A percentile compares a stretch with the other conserved stretches of the same genome.
These are phyloP conservation scores for Siniperca obscura DNA, from an alignment of 2,797 vertebrate genomes.

Conservation along the genomic window DNA sequence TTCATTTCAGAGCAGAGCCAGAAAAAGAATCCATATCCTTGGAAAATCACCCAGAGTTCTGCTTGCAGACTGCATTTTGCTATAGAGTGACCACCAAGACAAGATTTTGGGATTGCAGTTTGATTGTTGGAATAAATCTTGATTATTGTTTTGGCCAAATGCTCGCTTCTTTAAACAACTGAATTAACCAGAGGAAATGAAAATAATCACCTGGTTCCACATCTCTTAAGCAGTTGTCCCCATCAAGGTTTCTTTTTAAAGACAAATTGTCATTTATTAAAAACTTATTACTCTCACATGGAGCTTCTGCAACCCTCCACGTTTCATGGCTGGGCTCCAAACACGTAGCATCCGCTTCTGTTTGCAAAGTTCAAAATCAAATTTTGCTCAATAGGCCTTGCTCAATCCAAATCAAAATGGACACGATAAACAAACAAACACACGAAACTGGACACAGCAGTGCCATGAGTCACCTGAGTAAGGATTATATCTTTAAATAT, in stretches of 20 bases:
- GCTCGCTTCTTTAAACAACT: background rate
- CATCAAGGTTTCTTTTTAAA: constrained; percentile 13
- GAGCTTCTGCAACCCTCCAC: background rate
- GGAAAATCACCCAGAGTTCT: constrained; percentile 11
- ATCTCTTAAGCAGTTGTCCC: background rate
- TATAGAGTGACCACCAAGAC: background rate
- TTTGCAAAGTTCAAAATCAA: constrained; percentile 11
- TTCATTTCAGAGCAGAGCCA: background rate
- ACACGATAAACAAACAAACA: constrained; percentile 24
- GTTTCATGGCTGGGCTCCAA: background rate
- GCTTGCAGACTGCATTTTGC: background rate
- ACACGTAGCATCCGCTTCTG: background rate
- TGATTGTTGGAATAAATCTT: constrained; percentile 1
- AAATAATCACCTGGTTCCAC: constrained; percentile 22
- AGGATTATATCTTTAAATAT: background rate
- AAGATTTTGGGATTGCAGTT: background rate
- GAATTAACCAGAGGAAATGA: constrained; percentile 36
- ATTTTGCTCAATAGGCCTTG: constrained; percentile 1
- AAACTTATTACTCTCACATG: background rate
- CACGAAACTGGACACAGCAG: background rate
- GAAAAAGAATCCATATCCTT: background rate
- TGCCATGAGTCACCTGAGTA: background rate
- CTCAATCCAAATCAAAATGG: background rate
- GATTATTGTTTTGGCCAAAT: background rate
- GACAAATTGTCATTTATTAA: background rate